These are phyloP conservation scores for Eristalis arbustorum DNA, from an alignment of 2,888 invertebrate genomes.

Conservation along the genomic window DNA sequence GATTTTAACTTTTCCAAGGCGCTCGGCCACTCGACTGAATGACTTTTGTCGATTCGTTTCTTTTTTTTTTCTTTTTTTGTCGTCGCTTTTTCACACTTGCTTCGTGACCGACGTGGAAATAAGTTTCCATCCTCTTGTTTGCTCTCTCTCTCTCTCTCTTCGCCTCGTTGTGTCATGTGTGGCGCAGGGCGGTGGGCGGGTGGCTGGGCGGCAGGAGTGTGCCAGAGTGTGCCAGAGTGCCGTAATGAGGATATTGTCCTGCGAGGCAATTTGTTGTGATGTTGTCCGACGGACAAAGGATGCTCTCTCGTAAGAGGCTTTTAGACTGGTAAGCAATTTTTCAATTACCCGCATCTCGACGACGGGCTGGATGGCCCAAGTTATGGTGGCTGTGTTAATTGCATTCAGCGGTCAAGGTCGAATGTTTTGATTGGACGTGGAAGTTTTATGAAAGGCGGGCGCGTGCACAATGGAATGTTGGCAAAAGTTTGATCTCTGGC, in stretches of 20 bases:
- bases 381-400: constrained; percentile 35
- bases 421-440: neutral
- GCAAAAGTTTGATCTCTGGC: no score
- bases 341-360: constrained; percentile 39
- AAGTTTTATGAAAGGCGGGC: neutral
- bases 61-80: no score
- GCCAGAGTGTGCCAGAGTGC: no score
- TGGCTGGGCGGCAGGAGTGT: constrained; percentile 6
- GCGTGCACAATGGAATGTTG: neutral
- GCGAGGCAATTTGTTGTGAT: constrained; percentile 58
- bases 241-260: constrained; percentile 67
- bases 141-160: no score
- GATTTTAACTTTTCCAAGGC: constrained; percentile 61
- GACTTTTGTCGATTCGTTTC: constrained; percentile 41
- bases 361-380: neutral
- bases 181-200: neutral
- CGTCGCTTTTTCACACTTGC: neutral
- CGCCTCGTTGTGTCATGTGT: constrained; percentile 22
- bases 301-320: constrained; percentile 46
- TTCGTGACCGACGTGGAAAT: constrained; percentile 5
- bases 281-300: constrained; percentile 22
- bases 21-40: constrained; percentile 36
- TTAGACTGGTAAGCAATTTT: constrained; percentile 63
- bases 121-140: constrained; percentile 34
- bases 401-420: constrained; percentile 36